Base-by-base conservation (phyloP, 2,797 vertebrate genomes). In the Chloroceryle amazona region DNA sequence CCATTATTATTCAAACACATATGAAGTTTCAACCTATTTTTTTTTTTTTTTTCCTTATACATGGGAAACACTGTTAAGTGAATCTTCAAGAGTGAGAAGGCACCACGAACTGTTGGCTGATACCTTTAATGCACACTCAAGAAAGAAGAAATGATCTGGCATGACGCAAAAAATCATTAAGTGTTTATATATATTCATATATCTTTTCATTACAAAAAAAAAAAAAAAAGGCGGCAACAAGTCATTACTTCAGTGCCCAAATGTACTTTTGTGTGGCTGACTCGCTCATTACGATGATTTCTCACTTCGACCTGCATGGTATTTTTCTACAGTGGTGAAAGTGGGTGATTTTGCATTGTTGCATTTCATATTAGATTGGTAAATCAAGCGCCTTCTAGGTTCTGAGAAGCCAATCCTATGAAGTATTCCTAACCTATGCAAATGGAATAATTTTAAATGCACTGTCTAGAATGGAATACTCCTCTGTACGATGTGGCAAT, bases 221-320 rank as follows among this genome's bases (percentile, higher is more conserved):
- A 91, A 91, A 70, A 47, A 88, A 68, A 71, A 82, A 83, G 15
- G 91, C 8, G 95, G 95, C 95, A 96, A 96, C 90, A 94, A 96
- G 95, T 96, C 95, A 97, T 97, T 97, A 97, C 95, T 95, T 97
- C 96, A 96, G 94, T 95, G 96, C 90, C 97, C 86, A 84, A 95
- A 92, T 83, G 95, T 75, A 90, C 79, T 95, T 61, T 39, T 93
- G 88, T 81, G 81, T 96, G 94, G 74, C 54, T 86, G 94, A 96
- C 82, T 91, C 10, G 3, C 79, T 93, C 68, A 39, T 44, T 65
- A 86, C 58, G 78, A 51, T 47, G 80, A 96, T 93, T 89, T 80
- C 89, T 96, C 86, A 41, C 84, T 85, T 35, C 81, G 88, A 89
- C 54, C 86, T 93, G 86, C 17, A 65, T 33, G 71, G 63, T 63